Percentiles rank a stretch among this genome's conserved stretches.
Evolutionary conservation across 2,113 vertebrate species (phyloP).

Genomic region (Pleuronectes platessa): DNA sequence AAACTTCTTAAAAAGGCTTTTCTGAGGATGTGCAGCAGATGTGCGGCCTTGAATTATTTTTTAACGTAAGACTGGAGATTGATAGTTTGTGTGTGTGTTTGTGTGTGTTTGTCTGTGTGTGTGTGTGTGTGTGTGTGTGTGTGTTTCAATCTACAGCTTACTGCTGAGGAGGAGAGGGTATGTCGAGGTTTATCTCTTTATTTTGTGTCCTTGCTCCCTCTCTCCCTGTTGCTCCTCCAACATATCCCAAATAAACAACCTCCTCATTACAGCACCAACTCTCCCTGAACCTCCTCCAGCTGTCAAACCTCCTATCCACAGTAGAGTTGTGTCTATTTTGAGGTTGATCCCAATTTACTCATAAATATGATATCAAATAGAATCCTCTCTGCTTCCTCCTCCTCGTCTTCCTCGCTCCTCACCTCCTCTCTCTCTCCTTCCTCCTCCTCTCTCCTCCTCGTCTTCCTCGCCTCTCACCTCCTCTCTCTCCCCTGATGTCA

Average conservation of each 20-base stretch:
- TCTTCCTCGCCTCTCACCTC: neutral
- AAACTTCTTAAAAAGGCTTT: too few relatives aligned
- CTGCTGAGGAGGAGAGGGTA: constrained; percentile 83
- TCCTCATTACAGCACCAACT: neutral
- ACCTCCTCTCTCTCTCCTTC: neutral
- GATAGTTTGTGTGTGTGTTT: neutral
- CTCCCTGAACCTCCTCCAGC: neutral
- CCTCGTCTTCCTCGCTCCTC: neutral
- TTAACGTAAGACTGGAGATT: neutral
- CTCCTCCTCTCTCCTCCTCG: neutral
- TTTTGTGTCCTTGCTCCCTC: neutral
- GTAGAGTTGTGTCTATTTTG: constrained; percentile 5
- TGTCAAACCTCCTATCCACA: neutral
- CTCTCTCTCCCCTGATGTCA: neutral
- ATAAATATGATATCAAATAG: neutral
- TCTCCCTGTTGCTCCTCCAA: neutral
- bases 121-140: constrained; percentile 25
- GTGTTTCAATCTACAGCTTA: constrained; percentile 69
- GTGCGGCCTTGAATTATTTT: neutral
- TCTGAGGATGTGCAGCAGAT: too few relatives aligned
- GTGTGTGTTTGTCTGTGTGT: neutral
- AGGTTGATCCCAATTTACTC: constrained; percentile 14
- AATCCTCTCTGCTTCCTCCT: neutral
- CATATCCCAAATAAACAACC: neutral
- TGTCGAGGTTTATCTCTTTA: constrained; percentile 42